Base-by-base conservation (phyloP, 1,140 invertebrate genomes). In the Cataglyphis hispanica region DNA sequence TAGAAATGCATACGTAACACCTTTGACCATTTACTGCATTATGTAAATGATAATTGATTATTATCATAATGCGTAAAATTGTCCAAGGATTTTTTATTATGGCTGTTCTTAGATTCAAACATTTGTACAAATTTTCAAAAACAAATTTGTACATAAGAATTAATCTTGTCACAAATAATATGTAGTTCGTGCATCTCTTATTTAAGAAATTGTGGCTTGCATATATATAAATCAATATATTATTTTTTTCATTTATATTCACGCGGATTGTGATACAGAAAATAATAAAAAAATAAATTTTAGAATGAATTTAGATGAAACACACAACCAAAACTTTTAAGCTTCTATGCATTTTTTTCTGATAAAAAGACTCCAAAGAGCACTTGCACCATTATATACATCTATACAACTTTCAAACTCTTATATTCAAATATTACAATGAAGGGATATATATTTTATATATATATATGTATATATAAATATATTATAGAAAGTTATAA, bases 311-410 rank as follows among this genome's bases (percentile, higher is more conserved):
- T 69, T 50, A 63, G 63, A 89, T 81, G 58, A 85, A 64, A 69
- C 88, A 85, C 89, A 90, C 89, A 90, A 90, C 85, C 88, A 90
- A 87, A 89, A 80, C 60, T 34, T 31, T 53, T 64, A 60, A 83
- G 37, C 84, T 80, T 69, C 25, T 67, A 60, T 66, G 66, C 50
- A 75, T 81, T 63, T 22, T 5, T 13, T 53, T 67, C 37, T 22
- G 53, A 56, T 61, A 53, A 77, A 64, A 27, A 34, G 40, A 61
- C 34, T 77, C 81, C 70, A 67, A 64, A 87, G 67, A 85, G 53
- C 27, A 66, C 43, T 58, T 69, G 37, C 25, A 50, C 11, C 4
- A 37, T 67, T 89, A 89, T 89, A 67, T 89, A 89, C 88, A 89
- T 78, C 78, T 89, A 87, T 89, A 89, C 88, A 89, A 75, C 10